Conservation (phyloP, 2,113 vertebrate genomes). For the Oceanites oceanicus region DNA sequence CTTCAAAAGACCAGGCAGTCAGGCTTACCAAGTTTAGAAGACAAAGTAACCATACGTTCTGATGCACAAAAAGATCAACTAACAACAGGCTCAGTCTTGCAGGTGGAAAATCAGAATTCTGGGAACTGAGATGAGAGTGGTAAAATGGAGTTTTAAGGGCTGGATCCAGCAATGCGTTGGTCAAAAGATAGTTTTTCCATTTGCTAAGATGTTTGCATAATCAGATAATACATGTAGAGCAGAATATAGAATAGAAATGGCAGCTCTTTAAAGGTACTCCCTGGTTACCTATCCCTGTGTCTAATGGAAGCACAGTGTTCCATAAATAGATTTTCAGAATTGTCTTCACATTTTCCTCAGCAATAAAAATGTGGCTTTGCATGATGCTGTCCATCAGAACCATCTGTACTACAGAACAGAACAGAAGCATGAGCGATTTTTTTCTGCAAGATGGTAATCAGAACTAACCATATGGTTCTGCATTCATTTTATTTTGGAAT, state of each 20-base stretch:
- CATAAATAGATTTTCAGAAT: constrained; percentile 17
- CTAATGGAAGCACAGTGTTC: neutral
- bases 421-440: neutral
- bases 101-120: neutral
- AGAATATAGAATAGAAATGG: neutral
- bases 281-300: neutral
- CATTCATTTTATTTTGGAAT: constrained; percentile 26
- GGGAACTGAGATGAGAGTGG: neutral
- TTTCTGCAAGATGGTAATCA: constrained; percentile 6
- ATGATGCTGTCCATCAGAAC: constrained; percentile 25
- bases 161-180: neutral
- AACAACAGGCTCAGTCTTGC: neutral
- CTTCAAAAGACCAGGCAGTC: neutral
- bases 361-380: neutral
- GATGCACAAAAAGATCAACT: neutral
- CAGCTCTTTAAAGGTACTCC: neutral
- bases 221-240: neutral
- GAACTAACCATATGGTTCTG: constrained; percentile 47
- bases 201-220: neutral
- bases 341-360: neutral
- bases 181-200: neutral
- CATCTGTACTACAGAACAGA: constrained; percentile 24
- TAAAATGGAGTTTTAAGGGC: neutral
- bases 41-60: neutral
- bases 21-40: neutral